Conservation (phyloP, 2,113 vertebrate species). For the Coreoperca whiteheadi region DNA sequence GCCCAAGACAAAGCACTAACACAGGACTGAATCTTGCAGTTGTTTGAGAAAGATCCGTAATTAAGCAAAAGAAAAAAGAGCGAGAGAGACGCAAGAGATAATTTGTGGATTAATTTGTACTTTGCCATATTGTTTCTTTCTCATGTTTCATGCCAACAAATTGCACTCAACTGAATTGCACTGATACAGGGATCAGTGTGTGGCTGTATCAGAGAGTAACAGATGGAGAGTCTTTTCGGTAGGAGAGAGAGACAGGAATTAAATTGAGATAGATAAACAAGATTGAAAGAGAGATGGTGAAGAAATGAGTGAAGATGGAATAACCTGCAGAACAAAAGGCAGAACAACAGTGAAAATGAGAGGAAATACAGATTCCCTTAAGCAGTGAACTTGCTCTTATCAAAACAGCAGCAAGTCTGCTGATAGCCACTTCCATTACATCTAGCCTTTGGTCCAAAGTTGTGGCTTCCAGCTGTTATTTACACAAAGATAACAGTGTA, state of each 20-base stretch:
- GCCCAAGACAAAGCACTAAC: neutral
- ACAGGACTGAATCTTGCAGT: neutral
- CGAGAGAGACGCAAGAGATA: neutral
- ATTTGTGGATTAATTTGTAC: constrained; percentile 13
- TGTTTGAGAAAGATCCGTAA: neutral
- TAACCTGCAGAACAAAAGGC: neutral
- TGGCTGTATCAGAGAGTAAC: constrained; percentile 36
- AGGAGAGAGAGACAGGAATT: neutral
- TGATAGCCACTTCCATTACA: constrained; percentile 63
- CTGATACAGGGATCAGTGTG: constrained; percentile 36
- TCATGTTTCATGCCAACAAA: constrained; percentile 27
- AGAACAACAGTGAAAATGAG: neutral
- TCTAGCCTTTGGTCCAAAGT: constrained; percentile 62
- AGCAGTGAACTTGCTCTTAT: constrained; percentile 58
- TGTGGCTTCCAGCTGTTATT: constrained; percentile 56
- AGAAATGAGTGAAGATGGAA: constrained; percentile 15
- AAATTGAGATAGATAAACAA: constrained; percentile 16
- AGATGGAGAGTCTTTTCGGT: constrained; percentile 41
- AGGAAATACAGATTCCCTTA: constrained; percentile 36
- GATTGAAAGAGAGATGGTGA: neutral
- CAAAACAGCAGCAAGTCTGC: constrained; percentile 37
- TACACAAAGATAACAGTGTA: constrained; percentile 39
- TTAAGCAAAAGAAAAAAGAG: constrained; percentile 8
- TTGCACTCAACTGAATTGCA: constrained; percentile 35
- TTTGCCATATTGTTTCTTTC: constrained; percentile 9